Percentiles rank a stretch among this genome's conserved stretches.
These are phyloP conservation scores for Montipora capitata DNA, from an alignment of 92 coral and sea anemone species.

Conservation along the genomic window DNA sequence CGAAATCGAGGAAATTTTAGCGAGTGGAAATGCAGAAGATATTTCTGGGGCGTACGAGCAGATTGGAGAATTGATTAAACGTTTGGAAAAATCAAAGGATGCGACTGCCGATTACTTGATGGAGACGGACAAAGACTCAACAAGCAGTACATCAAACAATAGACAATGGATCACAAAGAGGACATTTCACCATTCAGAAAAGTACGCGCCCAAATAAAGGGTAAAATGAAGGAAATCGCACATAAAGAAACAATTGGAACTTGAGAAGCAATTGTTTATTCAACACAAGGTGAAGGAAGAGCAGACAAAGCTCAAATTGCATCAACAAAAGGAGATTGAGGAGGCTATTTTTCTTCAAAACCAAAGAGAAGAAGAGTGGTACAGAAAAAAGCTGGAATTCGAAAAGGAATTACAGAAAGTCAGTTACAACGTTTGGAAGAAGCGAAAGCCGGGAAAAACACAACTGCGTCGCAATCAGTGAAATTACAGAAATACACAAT, in stretches of 20 bases:
- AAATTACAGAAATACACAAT: slow-evolving; percentile 71
- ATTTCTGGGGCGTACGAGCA: background rate
- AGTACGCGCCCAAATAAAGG: background rate
- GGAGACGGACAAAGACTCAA: slow-evolving; percentile 28
- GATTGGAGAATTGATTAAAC: slow-evolving; percentile 3
- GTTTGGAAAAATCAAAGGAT: slow-evolving; percentile 49
- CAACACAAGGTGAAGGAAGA: slow-evolving; percentile 25
- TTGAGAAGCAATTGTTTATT: slow-evolving; percentile 3
- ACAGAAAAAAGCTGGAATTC: slow-evolving; percentile 19
- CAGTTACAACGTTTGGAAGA: background rate
- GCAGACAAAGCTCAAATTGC: background rate
- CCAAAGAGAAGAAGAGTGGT: slow-evolving; percentile 43
- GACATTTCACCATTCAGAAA: slow-evolving; percentile 2
- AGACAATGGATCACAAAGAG: slow-evolving; percentile 22
- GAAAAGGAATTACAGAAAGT: background rate
- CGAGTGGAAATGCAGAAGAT: background rate
- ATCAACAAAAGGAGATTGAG: slow-evolving; percentile 39
- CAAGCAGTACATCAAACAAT: background rate
- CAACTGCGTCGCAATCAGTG: slow-evolving; percentile 17
- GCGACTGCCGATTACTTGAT: slow-evolving; percentile 27
- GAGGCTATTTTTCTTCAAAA: slow-evolving; percentile 7
- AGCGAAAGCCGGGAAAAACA: background rate
- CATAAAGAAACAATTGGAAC: slow-evolving; percentile 16
- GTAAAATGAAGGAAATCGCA: background rate
- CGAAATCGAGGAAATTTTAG: no score